Evolutionary conservation across 2,797 vertebrate species (phyloP).

Genomic region (Poecilia wingei): DNA sequence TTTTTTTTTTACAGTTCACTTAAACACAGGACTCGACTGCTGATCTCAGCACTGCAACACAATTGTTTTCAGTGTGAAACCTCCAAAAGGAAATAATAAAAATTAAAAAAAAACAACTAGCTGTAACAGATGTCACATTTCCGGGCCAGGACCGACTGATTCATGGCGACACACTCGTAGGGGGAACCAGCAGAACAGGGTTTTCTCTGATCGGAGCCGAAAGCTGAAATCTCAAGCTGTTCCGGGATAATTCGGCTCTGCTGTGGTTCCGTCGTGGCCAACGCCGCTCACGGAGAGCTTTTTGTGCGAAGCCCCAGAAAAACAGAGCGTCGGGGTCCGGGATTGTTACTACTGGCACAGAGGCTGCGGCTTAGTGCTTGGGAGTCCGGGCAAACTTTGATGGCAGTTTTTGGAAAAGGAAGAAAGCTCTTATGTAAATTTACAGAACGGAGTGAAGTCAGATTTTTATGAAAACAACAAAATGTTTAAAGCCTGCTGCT

Average conservation of each 20-base stretch:
- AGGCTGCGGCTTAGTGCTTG: neutral
- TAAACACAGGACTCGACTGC: conserved; percentile 20
- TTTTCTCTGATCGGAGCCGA: conserved; percentile 40
- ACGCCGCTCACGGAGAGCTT: neutral
- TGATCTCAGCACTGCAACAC: conserved; percentile 31
- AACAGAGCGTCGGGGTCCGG: neutral
- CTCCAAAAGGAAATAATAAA: conserved; percentile 15
- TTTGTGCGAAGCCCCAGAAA: conserved; percentile 7
- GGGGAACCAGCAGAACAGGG: conserved; percentile 28
- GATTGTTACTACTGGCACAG: conserved; percentile 24
- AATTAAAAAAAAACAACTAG: neutral
- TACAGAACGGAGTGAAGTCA: neutral
- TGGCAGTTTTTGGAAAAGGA: conserved; percentile 13
- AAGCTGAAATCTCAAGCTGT: conserved; percentile 28
- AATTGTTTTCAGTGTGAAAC: conserved; percentile 19
- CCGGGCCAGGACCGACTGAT: conserved; percentile 32
- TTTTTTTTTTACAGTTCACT: conserved; percentile 30
- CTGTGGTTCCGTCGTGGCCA: neutral
- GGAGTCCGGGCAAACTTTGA: conserved; percentile 15
- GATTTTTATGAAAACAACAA: conserved; percentile 5
- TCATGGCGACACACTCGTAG: conserved; percentile 35
- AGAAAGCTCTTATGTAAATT: conserved; percentile 7
- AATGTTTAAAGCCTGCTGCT: conserved; percentile 3
- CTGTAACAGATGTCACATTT: conserved; percentile 33
- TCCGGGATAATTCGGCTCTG: conserved; percentile 30